phyloP scores from a whole-genome alignment of 2,797 vertebrate species.

The Rallus crepitans region DNA sequence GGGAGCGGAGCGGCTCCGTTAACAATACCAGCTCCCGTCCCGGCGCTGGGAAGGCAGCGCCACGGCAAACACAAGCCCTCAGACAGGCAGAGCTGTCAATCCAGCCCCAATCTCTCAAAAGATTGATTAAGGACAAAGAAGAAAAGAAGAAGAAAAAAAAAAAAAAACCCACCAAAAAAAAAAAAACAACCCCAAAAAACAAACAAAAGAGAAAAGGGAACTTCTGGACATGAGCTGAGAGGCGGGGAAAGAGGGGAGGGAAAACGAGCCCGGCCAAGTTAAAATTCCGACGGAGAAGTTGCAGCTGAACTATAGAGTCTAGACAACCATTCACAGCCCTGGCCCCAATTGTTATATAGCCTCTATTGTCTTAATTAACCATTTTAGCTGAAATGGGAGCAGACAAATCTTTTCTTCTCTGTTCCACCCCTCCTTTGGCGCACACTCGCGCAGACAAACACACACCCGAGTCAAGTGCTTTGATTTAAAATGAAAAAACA shows the following conservation, averaged over 20 bases:
- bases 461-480: constrained; percentile 61
- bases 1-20: fast-evolving
- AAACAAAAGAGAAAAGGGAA: constrained; percentile 58
- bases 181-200: not conserved
- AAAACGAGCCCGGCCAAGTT: constrained; percentile 57
- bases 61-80: not conserved
- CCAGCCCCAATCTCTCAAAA: constrained; percentile 46
- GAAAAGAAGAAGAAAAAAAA: not conserved
- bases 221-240: constrained; percentile 62
- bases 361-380: constrained; percentile 80
- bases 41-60: constrained; percentile 5
- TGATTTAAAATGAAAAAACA: constrained; percentile 33
- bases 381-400: constrained; percentile 57
- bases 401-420: constrained; percentile 54
- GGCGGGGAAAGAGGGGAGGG: constrained; percentile 57
- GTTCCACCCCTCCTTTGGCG: constrained; percentile 23
- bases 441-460: constrained; percentile 58
- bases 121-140: constrained; percentile 63
- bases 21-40: not conserved
- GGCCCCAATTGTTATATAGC: constrained; percentile 54
- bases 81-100: constrained; percentile 51
- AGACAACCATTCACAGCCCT: constrained; percentile 73
- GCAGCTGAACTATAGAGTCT: constrained; percentile 74
- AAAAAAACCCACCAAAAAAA: too few relatives aligned
- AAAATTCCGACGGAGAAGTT: constrained; percentile 77